Percentiles rank a stretch among this genome's conserved stretches.
Conservation (phyloP, 1,140 invertebrate genomes). For the Hormaphis cornu region DNA sequence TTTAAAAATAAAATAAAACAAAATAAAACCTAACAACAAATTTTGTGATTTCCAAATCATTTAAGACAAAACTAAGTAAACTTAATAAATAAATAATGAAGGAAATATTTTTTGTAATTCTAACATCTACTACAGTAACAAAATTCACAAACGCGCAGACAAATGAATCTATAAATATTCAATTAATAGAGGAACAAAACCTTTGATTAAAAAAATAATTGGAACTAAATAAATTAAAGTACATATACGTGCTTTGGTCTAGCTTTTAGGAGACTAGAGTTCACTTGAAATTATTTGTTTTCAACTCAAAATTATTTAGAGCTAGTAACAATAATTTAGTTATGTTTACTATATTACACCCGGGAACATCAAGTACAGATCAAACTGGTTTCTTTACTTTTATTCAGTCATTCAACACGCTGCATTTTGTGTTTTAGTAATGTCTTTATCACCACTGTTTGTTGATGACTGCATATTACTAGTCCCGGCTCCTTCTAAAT, state of each 20-base stretch:
- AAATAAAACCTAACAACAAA: no score
- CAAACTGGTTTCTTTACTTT: neutral
- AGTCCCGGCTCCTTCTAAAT: neutral
- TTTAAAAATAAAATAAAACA: no score
- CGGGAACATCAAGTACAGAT: neutral
- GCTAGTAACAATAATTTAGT: neutral
- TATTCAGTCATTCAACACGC: constrained; percentile 7
- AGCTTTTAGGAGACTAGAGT: constrained; percentile 2
- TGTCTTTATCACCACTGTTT: constrained; percentile 7
- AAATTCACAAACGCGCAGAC: neutral
- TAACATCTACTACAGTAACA: neutral
- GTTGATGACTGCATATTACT: constrained; percentile 8
- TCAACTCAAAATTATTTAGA: neutral
- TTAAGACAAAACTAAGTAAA: neutral
- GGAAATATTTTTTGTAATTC: neutral
- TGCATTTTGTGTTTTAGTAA: constrained; percentile 18
- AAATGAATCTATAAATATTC: neutral
- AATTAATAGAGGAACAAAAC: constrained; percentile 30
- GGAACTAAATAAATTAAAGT: constrained; percentile 24
- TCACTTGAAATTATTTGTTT: constrained; percentile 10
- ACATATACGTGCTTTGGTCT: constrained; percentile 24
- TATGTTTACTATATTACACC: neutral
- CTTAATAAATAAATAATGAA: no score
- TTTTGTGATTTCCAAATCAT: neutral
- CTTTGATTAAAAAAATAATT: constrained; percentile 5